Conservation (phyloP, 2,797 vertebrate genomes). For the Lycodopsis pacificus region DNA sequence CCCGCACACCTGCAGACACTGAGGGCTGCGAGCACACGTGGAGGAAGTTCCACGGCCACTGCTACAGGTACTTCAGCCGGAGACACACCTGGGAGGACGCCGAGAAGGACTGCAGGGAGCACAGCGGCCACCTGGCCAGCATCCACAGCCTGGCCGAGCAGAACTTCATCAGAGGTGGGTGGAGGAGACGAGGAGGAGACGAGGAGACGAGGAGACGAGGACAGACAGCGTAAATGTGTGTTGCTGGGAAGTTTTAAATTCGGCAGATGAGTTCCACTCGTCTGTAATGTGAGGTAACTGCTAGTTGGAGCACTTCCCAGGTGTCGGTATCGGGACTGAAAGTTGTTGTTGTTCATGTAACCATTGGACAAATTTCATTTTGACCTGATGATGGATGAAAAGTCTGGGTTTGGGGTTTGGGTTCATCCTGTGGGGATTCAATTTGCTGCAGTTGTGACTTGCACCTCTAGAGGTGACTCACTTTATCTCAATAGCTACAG, state of each 20-base stretch:
- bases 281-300: too few species aligned
- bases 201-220: neutral
- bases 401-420: neutral
- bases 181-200: conserved; percentile 43
- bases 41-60: conserved; percentile 98
- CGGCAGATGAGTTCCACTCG: neutral
- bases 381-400: neutral
- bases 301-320: neutral
- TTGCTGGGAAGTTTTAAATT: conserved; percentile 6
- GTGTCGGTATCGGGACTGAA: too few species aligned
- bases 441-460: neutral
- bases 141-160: conserved; percentile 93
- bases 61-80: conserved; percentile 93
- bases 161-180: conserved; percentile 91
- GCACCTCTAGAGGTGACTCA: neutral
- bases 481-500: too few species aligned
- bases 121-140: conserved; percentile 93
- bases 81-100: conserved; percentile 96
- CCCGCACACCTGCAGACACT: conserved; percentile 85
- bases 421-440: neutral
- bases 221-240: neutral
- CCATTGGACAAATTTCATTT: neutral
- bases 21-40: conserved; percentile 95
- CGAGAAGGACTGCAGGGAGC: conserved; percentile 93
- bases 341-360: neutral